phyloP scores from a whole-genome alignment of 2,113 vertebrate species.

The Scomber colias region DNA sequence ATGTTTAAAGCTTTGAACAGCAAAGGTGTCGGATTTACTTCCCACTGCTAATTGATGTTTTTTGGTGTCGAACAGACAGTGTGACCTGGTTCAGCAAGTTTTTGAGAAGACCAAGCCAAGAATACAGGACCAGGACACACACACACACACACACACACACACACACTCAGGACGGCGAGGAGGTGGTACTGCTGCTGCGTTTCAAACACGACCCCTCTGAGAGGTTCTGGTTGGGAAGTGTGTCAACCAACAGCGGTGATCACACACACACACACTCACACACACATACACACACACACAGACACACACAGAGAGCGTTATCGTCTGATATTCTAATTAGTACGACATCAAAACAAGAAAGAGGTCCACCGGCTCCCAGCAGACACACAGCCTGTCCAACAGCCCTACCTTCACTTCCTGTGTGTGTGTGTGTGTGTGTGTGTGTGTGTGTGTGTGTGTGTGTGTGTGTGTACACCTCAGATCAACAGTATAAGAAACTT shows the following conservation, averaged over 20 bases:
- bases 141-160: slow-evolving; percentile 2
- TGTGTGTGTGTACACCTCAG: slow-evolving; percentile 12
- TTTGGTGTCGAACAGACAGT: slow-evolving; percentile 6
- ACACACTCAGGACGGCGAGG: slow-evolving; percentile 45
- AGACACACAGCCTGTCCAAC: slow-evolving; percentile 69
- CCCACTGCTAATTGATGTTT: not conserved
- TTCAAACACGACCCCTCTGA: slow-evolving; percentile 62
- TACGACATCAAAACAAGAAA: slow-evolving; percentile 74
- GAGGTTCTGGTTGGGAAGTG: slow-evolving; percentile 58
- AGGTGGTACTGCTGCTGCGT: slow-evolving; percentile 53
- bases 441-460: slow-evolving; percentile 1
- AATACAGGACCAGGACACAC: slow-evolving; percentile 46
- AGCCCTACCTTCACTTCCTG: slow-evolving; percentile 51
- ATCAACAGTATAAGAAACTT: slow-evolving; percentile 28
- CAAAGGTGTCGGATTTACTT: not conserved
- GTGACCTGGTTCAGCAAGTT: slow-evolving; percentile 48
- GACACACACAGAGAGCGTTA: slow-evolving; percentile 24
- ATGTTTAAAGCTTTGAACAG: not conserved
- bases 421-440: slow-evolving; percentile 21
- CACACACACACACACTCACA: not conserved
- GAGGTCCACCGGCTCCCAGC: slow-evolving; percentile 67
- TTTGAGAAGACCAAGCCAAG: slow-evolving; percentile 32
- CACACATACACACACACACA: not conserved
- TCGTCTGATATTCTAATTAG: slow-evolving; percentile 75
- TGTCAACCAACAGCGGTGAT: slow-evolving; percentile 55